Percentiles rank a stretch among this genome's conserved stretches.
Conservation (phyloP, 2,888 invertebrate genomes). For the Heliconius sara region DNA sequence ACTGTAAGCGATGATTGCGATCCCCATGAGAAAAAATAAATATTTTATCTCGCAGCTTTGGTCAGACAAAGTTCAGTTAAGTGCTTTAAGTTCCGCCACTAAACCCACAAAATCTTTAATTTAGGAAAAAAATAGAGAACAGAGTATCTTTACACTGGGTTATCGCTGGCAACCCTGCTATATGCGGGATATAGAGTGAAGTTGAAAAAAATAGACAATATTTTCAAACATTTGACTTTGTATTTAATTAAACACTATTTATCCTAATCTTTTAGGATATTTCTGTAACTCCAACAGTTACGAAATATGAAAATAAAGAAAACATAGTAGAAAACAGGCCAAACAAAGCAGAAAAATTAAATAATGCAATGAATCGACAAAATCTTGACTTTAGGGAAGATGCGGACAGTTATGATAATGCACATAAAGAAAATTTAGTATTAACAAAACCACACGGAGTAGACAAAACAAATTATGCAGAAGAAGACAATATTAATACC, state of each 20-base stretch:
- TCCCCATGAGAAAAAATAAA: too few relatives aligned
- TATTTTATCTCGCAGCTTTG: too few relatives aligned
- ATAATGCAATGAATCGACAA: not conserved
- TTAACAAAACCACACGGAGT: not conserved
- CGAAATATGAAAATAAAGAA: not conserved
- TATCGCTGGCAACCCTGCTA: not conserved
- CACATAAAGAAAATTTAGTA: not conserved
- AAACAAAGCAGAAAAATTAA: not conserved
- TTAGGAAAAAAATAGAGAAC: not conserved
- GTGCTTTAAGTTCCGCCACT: too few relatives aligned
- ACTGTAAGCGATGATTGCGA: not conserved
- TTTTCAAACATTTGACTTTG: not conserved
- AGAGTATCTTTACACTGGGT: not conserved
- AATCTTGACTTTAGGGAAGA: not conserved
- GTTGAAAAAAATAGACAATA: not conserved
- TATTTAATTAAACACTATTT: too few relatives aligned
- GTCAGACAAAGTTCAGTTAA: too few relatives aligned
- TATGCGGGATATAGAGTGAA: too few relatives aligned
- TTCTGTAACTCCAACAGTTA: not conserved
- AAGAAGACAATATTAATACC: not conserved
- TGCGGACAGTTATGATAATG: not conserved
- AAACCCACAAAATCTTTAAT: too few relatives aligned
- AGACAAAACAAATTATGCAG: not conserved
- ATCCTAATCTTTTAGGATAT: constrained; percentile 22
- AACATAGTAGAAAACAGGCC: not conserved